Conservation (phyloP, 2,888 invertebrate species). For the Noctua fimbriata region DNA sequence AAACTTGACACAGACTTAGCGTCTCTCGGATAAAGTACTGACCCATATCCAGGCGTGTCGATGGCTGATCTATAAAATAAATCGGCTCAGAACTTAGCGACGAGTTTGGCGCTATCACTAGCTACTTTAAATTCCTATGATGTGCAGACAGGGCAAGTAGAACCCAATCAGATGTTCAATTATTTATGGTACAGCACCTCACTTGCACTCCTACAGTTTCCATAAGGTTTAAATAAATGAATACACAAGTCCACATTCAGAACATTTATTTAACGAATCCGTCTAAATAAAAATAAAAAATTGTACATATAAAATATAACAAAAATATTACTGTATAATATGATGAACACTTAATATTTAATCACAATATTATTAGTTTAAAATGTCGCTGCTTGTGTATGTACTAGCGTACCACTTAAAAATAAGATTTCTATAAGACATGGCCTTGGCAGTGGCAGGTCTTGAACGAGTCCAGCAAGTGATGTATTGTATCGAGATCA, state of each 20-base stretch:
- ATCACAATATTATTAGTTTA: conserved; percentile 58
- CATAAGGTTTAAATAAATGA: conserved; percentile 12
- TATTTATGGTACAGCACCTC: background rate
- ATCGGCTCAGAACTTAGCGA: background rate
- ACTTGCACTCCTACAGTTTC: background rate
- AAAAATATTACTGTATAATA: conserved; percentile 61
- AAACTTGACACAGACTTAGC: background rate
- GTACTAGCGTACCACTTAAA: conserved; percentile 23
- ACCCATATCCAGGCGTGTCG: background rate
- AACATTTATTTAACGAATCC: conserved; percentile 80
- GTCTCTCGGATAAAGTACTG: background rate
- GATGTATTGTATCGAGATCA: conserved; percentile 41
- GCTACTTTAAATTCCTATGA: background rate
- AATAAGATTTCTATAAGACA: background rate
- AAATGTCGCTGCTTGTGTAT: conserved; percentile 26
- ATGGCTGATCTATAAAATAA: background rate
- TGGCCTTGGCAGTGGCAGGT: conserved; percentile 13
- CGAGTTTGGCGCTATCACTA: background rate
- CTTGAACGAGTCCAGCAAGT: background rate
- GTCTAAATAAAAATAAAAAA: conserved; percentile 62
- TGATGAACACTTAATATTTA: conserved; percentile 65
- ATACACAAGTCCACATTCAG: conserved; percentile 65
- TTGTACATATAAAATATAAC: conserved; percentile 68
- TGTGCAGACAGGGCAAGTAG: background rate
- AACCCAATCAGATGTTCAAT: background rate